Conservation (phyloP, 2,888 invertebrate species). For the Protodeltote pygarga region DNA sequence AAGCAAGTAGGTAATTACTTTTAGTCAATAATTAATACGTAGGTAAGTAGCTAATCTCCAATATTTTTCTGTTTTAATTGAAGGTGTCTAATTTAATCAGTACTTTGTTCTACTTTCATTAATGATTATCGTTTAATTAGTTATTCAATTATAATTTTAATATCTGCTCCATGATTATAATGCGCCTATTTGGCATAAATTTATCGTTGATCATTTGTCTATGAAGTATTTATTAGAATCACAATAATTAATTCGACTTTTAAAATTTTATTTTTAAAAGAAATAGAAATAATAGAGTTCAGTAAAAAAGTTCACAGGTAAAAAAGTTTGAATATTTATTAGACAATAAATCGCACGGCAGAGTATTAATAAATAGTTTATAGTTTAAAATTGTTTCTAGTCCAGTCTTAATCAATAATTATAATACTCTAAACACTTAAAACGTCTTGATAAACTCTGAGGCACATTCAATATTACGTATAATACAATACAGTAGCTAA, state of each 20-base stretch:
- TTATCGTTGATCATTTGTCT: too few species aligned
- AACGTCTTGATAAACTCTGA: constrained; percentile 83
- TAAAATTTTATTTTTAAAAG: too few species aligned
- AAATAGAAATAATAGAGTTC: too few species aligned
- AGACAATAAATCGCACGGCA: constrained; percentile 40
- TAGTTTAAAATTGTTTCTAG: constrained; percentile 56
- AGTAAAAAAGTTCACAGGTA: constrained; percentile 17
- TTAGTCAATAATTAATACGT: constrained; percentile 1
- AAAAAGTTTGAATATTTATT: constrained; percentile 32
- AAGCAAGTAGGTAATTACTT: background rate
- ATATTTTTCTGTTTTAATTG: constrained; percentile 21
- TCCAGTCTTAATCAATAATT: constrained; percentile 70
- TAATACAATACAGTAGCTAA: constrained; percentile 58
- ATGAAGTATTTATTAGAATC: too few species aligned
- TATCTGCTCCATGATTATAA: too few species aligned
- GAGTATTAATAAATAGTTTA: constrained; percentile 29
- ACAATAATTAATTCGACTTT: too few species aligned
- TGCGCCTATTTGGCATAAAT: background rate
- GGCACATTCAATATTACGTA: constrained; percentile 84
- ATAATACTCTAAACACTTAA: constrained; percentile 66
- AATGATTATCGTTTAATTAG: constrained; percentile 21
- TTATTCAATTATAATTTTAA: constrained; percentile 7
- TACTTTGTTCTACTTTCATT: constrained; percentile 26
- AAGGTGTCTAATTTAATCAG: constrained; percentile 33
- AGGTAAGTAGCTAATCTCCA: constrained; percentile 12